Evolutionary conservation across 2,113 vertebrate genomes (phyloP), one percentile per base, ranked within the genome.

Genomic region (Gila orcuttii): DNA sequence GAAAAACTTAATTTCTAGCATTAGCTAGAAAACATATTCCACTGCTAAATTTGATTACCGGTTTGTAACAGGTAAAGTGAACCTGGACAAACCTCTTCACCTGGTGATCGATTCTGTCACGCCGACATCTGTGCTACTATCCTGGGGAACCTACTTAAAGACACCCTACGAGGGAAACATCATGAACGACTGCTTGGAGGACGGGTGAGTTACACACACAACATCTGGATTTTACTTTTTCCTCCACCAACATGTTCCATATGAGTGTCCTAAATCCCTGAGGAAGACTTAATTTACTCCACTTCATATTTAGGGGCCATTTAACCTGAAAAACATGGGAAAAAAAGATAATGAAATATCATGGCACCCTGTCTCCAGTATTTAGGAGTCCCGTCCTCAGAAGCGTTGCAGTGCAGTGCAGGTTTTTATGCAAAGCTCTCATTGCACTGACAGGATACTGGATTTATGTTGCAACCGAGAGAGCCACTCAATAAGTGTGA

Each of bases 61-160:
- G 25, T 21, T 28, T 52, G 19, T 73, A 45, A 0, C 87, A 98
- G 97, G 97, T 85, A 96, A 97, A 89, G 91, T 91, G 78, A 95
- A 96, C 87, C 88, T 94, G 87, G 96, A 96, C 76, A 97, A 97
- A 88, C 96, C 97, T 79, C 95, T 98, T 21, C 97, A 97, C 87
- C 92, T 99, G 90, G 96, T 97, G 75, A 95, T 98, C 85, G 96
- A 96, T 47, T 96, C 96, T 25, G 92, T 99, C 84, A 95, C 96
- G 6, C 96, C 97, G 4, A 96, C 96, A 8, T 96, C 97, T 0
- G 97, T 97, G 52, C 96, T 97, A 60, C 92, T 99, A 1, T 99
- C 97, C 79, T 99, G 97, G 97, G 97, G 97, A 10, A 96, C 96
- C 88, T 93, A 95, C 76, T 94, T 97, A 87, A 98, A 97, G 90